Evolutionary conservation across 2,797 vertebrate species (phyloP).

Genomic region (Aeoliscus strigatus): DNA sequence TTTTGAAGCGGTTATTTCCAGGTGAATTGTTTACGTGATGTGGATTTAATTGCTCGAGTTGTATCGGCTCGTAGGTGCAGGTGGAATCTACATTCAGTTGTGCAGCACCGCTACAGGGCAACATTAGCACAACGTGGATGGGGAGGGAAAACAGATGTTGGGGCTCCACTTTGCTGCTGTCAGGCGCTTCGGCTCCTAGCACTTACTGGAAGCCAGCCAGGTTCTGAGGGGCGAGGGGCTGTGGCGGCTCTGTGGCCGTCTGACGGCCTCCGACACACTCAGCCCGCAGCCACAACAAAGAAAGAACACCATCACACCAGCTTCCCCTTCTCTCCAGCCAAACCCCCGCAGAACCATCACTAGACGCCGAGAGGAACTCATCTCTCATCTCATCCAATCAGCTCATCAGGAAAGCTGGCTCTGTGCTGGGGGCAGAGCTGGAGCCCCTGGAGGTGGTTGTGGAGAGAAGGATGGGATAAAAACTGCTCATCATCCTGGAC

Average conservation of each 20-base stretch:
- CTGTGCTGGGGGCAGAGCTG: too few species aligned
- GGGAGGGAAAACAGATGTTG: conserved; percentile 17
- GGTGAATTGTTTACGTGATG: too few species aligned
- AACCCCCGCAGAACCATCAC: conserved; percentile 23
- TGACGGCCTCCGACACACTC: conserved; percentile 57
- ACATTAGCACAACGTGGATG: conserved; percentile 10
- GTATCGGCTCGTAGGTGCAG: not conserved
- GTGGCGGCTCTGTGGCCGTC: conserved; percentile 32
- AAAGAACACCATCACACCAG: conserved; percentile 36
- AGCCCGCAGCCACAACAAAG: conserved; percentile 58
- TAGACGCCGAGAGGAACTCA: conserved; percentile 21
- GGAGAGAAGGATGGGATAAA: too few species aligned
- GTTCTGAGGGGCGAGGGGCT: conserved; percentile 16
- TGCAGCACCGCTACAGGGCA: conserved; percentile 1
- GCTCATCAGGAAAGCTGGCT: too few species aligned
- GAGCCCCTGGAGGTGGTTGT: too few species aligned
- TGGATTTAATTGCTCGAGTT: too few species aligned
- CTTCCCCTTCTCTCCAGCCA: conserved; percentile 45
- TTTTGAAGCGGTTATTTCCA: too few species aligned
- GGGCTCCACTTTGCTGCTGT: conserved; percentile 12
- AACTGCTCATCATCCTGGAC: too few species aligned
- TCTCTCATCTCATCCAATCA: too few species aligned
- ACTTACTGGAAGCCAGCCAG: conserved; percentile 26
- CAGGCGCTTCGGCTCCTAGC: conserved; percentile 21
- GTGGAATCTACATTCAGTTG: not conserved